A percentile compares a stretch with the other conserved stretches of the same genome.
phyloP scores from a whole-genome alignment of 2,797 vertebrate genomes.

The Selene dorsalis region DNA sequence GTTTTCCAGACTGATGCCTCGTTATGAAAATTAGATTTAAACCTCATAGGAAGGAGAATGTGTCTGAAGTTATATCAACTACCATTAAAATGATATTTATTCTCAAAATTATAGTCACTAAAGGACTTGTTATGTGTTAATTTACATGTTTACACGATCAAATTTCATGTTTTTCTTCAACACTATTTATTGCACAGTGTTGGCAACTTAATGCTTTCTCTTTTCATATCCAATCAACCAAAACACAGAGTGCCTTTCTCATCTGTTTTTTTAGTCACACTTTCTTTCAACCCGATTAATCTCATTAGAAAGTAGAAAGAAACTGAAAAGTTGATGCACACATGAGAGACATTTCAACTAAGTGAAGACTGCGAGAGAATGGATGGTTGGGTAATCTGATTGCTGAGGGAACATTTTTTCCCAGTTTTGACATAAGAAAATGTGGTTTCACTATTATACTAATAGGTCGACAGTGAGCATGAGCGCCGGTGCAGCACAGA shows the following conservation, averaged over 20 bases:
- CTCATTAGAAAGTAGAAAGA: slow-evolving; percentile 42
- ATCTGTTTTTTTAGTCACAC: slow-evolving; percentile 37
- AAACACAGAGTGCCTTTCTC: slow-evolving; percentile 45
- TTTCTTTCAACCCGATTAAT: slow-evolving; percentile 56
- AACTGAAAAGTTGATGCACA: slow-evolving; percentile 37
- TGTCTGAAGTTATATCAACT: slow-evolving; percentile 30
- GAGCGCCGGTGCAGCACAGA: slow-evolving; percentile 19
- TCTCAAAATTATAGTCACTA: not conserved
- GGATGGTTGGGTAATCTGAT: not conserved
- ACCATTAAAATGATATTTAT: slow-evolving; percentile 14
- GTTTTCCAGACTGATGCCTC: slow-evolving; percentile 32
- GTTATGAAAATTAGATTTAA: slow-evolving; percentile 39
- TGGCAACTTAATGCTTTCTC: slow-evolving; percentile 19
- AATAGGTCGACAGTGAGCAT: slow-evolving; percentile 2
- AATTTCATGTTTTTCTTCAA: slow-evolving; percentile 1
- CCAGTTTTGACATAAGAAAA: slow-evolving; percentile 1
- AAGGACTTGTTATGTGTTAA: slow-evolving; percentile 13
- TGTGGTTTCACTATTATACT: slow-evolving; percentile 6
- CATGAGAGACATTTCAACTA: slow-evolving; percentile 29
- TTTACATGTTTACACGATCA: slow-evolving; percentile 7
- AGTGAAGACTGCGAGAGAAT: not conserved
- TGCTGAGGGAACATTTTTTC: slow-evolving; percentile 12
- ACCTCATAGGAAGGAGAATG: slow-evolving; percentile 17
- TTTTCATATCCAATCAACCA: slow-evolving; percentile 41
- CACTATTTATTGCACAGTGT: slow-evolving; percentile 19